Base-by-base conservation (phyloP, 1,140 invertebrate species). In the Drosophila asahinai region DNA sequence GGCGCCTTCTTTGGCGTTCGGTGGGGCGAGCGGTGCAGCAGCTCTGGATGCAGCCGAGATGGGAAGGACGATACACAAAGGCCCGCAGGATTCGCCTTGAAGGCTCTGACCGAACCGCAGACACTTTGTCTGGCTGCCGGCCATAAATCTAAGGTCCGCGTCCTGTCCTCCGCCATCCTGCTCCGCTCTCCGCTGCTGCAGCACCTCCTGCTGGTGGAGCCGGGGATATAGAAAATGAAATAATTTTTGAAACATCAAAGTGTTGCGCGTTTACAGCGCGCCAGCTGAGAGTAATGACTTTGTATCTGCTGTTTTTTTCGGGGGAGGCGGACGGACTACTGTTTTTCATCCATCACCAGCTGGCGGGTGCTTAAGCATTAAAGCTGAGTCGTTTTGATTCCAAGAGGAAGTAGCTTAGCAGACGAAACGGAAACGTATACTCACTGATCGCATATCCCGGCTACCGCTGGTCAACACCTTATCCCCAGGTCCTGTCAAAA, bases 191-290 rank as follows among this genome's bases (percentile, higher is more conserved):
- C 25, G 19, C 57, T 77, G 45, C 77, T 77, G 77, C 59, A 60
- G 22, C 64, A 42, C 33, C 51, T 38, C 47, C 67, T 72, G 57
- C 66, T 51, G 47, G 47, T 67, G 42, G 25, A 48, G 17, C 67
- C 52, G 45, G 17, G 62, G 65, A 71, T 82, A 81, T 83, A 81
- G 81, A 82, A 87, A 82, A 79, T 77, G 80, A 90, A 84, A 87
- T 92, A 77, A 90, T 87, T 84, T 66, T 70, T 80, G 65, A 92
- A 87, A 81, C 80, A 89, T 91, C 75, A 91, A 91, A 92, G 91
- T 91, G 78, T 78, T 81, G 84, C 75, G 71, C 65, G 71, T 66
- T 81, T 70, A 76, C 75, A 75, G 67, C 30, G 66, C 84, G 71
- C 73, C 90, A 92, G 83, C 77, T 92, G 90, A 77, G 84, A 81